Evolutionary conservation across 2,888 invertebrate genomes (phyloP), one percentile per base, ranked within the genome.

Genomic region (Parnassius glacialis): DNA sequence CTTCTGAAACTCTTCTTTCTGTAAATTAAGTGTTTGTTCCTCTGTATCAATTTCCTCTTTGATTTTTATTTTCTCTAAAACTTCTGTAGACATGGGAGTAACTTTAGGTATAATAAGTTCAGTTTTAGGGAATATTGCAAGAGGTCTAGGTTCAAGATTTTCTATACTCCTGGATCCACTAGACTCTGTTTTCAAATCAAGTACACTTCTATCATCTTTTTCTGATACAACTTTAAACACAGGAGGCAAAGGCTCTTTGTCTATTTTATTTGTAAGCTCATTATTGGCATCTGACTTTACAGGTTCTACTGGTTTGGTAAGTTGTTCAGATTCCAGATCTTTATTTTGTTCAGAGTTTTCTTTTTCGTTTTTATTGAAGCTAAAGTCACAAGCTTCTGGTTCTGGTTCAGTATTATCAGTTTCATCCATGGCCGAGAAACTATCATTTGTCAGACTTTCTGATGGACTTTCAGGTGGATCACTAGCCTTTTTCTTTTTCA

Each of bases 401-500:
- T 92, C 92, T 43, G 88, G 84, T 64, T 92, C 92, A 63, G 90
- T 90, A 70, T 85, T 91, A 70, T 94, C 94, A 65, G 93, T 92
- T 73, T 94, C 94, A 79, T 96, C 95, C 85, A 95, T 94, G 55
- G 96, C 94, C 51, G 97, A 95, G 74, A 96, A 96, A 74, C 96
- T 96, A 78, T 96, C 97, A 67, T 96, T 96, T 53, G 96, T 96
- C 65, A 96, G 93, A 78, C 96, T 97, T 78, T 95, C 96, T 51
- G 95, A 94, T 12, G 97, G 97, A 87, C 97, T 97, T 76, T 95
- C 94, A 12, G 94, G 92, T 63, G 93, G 87, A 66, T 94, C 93
- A 57, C 76, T 84, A 59, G 85, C 78, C 70, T 83, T 87, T 73
- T 88, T 91, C 83, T 92, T 92, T 74, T 92, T 92, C 92, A 93